phyloP scores from a whole-genome alignment of 2,797 vertebrate species.

The Scleropages formosus region DNA sequence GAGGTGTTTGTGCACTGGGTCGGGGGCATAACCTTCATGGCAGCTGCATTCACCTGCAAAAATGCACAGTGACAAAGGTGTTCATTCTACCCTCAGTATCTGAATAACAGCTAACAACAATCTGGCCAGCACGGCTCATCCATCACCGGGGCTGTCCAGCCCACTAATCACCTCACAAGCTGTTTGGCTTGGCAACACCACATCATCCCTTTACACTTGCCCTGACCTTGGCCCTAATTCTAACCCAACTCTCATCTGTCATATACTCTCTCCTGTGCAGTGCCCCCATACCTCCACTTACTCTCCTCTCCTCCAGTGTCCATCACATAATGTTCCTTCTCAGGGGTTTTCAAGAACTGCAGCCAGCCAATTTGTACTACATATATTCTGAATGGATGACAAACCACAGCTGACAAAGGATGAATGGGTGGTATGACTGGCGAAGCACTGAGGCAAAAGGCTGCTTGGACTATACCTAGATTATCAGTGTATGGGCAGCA shows the following conservation, averaged over 20 bases:
- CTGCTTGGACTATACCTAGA: too few relatives aligned
- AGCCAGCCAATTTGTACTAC: background rate
- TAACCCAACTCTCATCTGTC: background rate
- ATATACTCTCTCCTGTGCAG: too few relatives aligned
- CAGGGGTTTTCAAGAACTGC: background rate
- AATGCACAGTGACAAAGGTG: conserved; percentile 31
- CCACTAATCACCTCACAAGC: conserved; percentile 36
- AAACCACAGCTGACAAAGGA: too few relatives aligned
- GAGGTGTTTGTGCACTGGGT: conserved; percentile 86
- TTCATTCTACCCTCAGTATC: conserved; percentile 38
- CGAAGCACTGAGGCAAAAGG: too few relatives aligned
- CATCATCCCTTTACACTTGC: conserved; percentile 23
- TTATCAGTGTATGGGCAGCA: too few relatives aligned
- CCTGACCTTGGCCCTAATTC: conserved; percentile 1
- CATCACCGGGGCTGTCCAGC: conserved; percentile 26
- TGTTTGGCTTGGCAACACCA: conserved; percentile 36
- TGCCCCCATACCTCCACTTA: background rate
- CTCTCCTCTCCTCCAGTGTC: background rate
- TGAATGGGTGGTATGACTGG: too few relatives aligned
- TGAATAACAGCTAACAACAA: conserved; percentile 36
- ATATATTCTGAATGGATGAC: too few relatives aligned
- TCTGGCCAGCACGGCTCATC: conserved; percentile 7
- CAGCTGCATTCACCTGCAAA: conserved; percentile 93
- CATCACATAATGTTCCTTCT: background rate
- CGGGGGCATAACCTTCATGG: conserved; percentile 88